Conservation (phyloP, 2,888 invertebrate species). For the Apeira syringaria region DNA sequence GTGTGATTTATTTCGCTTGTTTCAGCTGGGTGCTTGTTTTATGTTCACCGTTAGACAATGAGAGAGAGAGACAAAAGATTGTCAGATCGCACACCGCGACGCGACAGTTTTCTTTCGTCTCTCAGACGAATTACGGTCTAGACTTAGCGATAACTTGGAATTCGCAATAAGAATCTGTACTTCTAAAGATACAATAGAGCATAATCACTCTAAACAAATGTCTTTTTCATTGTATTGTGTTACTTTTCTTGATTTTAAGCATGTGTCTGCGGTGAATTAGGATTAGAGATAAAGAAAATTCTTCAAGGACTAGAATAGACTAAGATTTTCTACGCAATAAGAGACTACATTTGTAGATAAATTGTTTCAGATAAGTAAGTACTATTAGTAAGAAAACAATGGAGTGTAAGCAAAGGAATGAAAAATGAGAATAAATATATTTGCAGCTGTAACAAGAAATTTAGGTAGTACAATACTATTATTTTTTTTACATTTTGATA, state of each 20-base stretch:
- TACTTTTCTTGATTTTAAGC: conserved; percentile 1
- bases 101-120: conserved; percentile 16
- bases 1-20: conserved; percentile 10
- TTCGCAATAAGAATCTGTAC: conserved; percentile 20
- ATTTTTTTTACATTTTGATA: too few relatives aligned
- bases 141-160: conserved; percentile 27
- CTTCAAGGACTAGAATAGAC: conserved; percentile 2
- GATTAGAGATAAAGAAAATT: background rate
- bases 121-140: conserved; percentile 22
- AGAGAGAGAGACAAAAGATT: too few relatives aligned
- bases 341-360: too few relatives aligned
- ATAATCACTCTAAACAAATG: conserved; percentile 6
- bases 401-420: too few relatives aligned
- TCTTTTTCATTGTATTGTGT: background rate
- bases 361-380: too few relatives aligned
- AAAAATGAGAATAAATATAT: too few relatives aligned
- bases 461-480: too few relatives aligned
- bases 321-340: too few relatives aligned
- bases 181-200: conserved; percentile 2
- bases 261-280: background rate
- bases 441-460: too few relatives aligned
- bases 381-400: too few relatives aligned
- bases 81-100: too few relatives aligned
- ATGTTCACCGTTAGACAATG: conserved; percentile 12
- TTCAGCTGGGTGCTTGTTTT: conserved; percentile 12